These are phyloP conservation scores for Pachypanchax playfairii DNA, from an alignment of 2,113 vertebrate species.

Conservation along the genomic window DNA sequence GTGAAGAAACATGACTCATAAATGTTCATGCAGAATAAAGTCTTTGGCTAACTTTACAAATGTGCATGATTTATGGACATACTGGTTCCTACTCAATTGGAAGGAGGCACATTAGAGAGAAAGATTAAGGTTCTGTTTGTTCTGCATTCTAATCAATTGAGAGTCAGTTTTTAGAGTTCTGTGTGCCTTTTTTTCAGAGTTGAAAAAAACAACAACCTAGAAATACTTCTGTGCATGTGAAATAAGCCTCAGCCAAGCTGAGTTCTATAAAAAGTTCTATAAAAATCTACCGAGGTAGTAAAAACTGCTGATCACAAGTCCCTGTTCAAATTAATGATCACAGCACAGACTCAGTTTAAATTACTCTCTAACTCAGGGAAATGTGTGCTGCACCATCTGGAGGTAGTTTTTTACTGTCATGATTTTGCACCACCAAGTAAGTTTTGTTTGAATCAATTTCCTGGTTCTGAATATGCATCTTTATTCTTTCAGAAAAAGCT, in stretches of 20 bases:
- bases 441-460: background rate
- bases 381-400: background rate
- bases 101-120: too few species aligned
- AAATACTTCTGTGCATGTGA: too few species aligned
- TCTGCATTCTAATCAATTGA: too few species aligned
- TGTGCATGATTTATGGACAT: slow-evolving; percentile 66
- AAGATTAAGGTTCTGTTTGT: slow-evolving; percentile 25
- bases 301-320: background rate
- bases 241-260: slow-evolving; percentile 4
- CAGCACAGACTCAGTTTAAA: background rate
- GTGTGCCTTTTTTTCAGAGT: too few species aligned
- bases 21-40: slow-evolving; percentile 53
- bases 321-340: background rate
- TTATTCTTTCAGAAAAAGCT: background rate
- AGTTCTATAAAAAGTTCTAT: background rate
- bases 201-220: too few species aligned
- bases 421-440: background rate
- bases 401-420: background rate
- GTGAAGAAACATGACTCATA: slow-evolving; percentile 58
- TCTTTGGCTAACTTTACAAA: slow-evolving; percentile 45
- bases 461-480: background rate
- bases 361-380: background rate
- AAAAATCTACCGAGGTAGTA: background rate
- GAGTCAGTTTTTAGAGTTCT: too few species aligned
- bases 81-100: too few species aligned